Evolutionary conservation across 2,888 invertebrate species (phyloP), one percentile per base, ranked within the genome.

Genomic region (Scaptomyza cyrtandrae): DNA sequence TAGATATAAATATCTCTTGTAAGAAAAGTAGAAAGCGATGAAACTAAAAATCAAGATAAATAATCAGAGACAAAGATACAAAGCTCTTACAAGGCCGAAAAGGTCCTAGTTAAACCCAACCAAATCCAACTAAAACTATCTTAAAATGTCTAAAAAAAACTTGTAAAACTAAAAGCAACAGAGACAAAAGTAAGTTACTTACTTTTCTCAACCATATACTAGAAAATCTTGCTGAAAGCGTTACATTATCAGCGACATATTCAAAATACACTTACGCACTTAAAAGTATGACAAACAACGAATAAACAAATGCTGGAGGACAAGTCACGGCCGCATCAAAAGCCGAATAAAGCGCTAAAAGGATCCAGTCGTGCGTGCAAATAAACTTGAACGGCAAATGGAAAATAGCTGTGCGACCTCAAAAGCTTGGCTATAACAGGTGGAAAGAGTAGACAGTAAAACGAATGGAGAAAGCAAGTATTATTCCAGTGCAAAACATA

Each of bases 301-400:
- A 43, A 59, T 44, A 62, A 71, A 71, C 66, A 71, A 60, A 60
- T 44, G 49, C 54, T 53, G 45, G 46, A 56, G 35, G 61, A 46
- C 58, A 62, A 56, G 56, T 6, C 35, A 56, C 35, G 35, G 54
- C 67, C 63, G 75, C 68, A 67, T 78, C 70, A 86, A 73, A 78
- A 74, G 76, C 71, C 74, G 74, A 80, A 83, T 86, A 84, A 78
- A 83, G 75, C 80, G 80, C 75, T 75, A 76, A 89, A 86, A 86
- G 89, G 78, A 86, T 89, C 88, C 88, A 79, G 67, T 71, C 62
- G 66, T 69, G 53, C 67, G 63, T 62, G 50, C 37, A 59, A 33
- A 50, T 41, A 74, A 61, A 45, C 43, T 53, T 14, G 6, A 10
- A 1, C 1, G 0, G 10, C 3, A 27, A 10, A 19, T 35, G 6